phyloP scores from a whole-genome alignment of 2,113 vertebrate genomes.

The Onychostruthus taczanowskii region DNA sequence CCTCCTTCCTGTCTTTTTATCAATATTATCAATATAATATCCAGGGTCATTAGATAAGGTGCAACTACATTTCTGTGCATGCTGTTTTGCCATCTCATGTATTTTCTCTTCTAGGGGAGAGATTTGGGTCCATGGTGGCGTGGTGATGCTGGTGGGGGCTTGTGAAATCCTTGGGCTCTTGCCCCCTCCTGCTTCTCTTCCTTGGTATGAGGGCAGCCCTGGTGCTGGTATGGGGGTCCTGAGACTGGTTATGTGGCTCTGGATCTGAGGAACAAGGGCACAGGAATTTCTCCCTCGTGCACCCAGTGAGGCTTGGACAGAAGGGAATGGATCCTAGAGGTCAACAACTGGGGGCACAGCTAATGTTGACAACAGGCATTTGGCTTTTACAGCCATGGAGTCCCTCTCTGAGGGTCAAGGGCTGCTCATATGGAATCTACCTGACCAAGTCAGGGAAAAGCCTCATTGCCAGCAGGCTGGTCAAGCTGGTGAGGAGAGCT shows the following conservation, averaged over 20 bases:
- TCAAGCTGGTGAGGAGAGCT: background rate
- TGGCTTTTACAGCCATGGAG: background rate
- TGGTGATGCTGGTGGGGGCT: background rate
- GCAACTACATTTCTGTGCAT: background rate
- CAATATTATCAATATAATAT: background rate
- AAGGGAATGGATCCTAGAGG: background rate
- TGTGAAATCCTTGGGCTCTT: background rate
- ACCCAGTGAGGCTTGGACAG: background rate
- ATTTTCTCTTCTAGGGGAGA: background rate
- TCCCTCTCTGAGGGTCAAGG: background rate
- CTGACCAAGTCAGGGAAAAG: background rate
- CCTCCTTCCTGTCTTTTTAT: background rate
- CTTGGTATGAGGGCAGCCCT: background rate
- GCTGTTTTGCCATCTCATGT: fast-evolving
- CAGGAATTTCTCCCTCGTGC: background rate
- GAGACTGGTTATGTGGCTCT: background rate
- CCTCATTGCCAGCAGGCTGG: background rate
- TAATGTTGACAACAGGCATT: background rate
- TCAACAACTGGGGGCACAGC: background rate
- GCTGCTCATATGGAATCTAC: background rate
- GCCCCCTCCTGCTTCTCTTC: background rate
- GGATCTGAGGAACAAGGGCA: background rate
- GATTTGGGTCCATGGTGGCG: background rate
- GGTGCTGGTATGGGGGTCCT: background rate
- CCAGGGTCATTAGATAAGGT: background rate